phyloP scores from a whole-genome alignment of 37 sponge, comb jelly and placozoan genomes.

The Geodia barretti region DNA sequence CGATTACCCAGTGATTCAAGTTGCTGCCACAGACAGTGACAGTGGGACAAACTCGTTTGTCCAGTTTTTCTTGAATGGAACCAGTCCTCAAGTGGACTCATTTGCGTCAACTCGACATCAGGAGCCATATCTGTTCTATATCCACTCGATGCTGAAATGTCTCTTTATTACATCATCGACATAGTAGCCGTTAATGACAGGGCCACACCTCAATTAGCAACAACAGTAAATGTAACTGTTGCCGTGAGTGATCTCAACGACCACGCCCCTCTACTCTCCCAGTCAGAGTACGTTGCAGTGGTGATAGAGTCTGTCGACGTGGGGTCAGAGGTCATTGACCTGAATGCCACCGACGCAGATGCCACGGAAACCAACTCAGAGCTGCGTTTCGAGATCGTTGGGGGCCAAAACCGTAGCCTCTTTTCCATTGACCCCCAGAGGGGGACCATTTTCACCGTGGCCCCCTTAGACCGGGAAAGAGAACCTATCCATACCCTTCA shows the following conservation, averaged over 20 bases:
- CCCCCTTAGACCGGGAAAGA: constrained; percentile 27
- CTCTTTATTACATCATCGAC: constrained; percentile 3
- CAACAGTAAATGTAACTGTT: constrained; percentile 15
- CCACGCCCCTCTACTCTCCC: constrained; percentile 47
- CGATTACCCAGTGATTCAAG: constrained; percentile 1
- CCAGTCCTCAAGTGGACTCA: not conserved
- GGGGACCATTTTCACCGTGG: constrained; percentile 12
- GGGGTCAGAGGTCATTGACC: constrained; percentile 26
- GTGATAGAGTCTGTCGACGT: constrained; percentile 30
- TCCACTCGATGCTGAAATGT: constrained; percentile 45
- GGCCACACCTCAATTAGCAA: constrained; percentile 6
- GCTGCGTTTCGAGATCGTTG: constrained; percentile 30
- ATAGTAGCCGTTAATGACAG: constrained; percentile 37
- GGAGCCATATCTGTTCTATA: constrained; percentile 32
- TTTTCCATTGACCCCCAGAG: constrained; percentile 40
- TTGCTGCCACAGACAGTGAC: constrained; percentile 67
- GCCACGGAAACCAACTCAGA: constrained; percentile 40
- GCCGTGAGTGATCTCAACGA: constrained; percentile 73
- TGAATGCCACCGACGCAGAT: constrained; percentile 55
- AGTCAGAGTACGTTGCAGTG: constrained; percentile 12
- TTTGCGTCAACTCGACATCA: constrained; percentile 40
- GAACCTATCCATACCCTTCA: constrained; percentile 22
- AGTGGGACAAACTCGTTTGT: constrained; percentile 41
- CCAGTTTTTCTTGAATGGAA: not conserved
- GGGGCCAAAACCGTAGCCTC: constrained; percentile 26